Evolutionary conservation across 2,113 vertebrate genomes (phyloP), one percentile per base, ranked within the genome.

Genomic region (Pseudois nayaur): DNA sequence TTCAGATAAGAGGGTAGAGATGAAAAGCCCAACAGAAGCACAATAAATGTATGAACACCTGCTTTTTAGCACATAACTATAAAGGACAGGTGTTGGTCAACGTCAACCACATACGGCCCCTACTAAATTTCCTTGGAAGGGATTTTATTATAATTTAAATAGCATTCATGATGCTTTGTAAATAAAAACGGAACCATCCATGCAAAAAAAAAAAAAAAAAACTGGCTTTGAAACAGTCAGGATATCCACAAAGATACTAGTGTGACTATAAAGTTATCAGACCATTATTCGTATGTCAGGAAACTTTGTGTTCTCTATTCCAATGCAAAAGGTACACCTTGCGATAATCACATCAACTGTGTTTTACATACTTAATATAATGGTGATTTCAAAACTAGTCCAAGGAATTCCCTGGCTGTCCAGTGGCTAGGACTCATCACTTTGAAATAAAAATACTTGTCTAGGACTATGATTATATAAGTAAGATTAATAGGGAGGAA

Each of bases 1-100:
- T 93, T 76, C 84, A 95, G 62, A 27, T 90, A 88, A 87, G 33
- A 74, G 7, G 48, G 19, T 71, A 87, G 23, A 91, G 27, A 93
- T 85, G 43, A 76, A 94, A 95, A 96, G 89, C 31, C 93, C 33
- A 87, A 78, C 1, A 50, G 59, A 83, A 85, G 54, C 17, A 60
- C 82, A 81, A 83, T 71, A 89, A 94, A 93, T 89, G 86, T 62
- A 89, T 93, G 79, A 89, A 89, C 87, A 94, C 79, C 95, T 91
- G 94, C 45, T 81, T 92, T 87, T 94, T 52, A 84, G 64, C 64
- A 48, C 9, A 6, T 78, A 89, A 62, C 59, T 95, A 29, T 93
- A 76, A 93, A 95, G 40, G 60, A 89, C 85, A 96, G 85, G 82
- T 94, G 52, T 87, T 87, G 45, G 60, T 27, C 74, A 94, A 48